Conservation (phyloP, 2,888 invertebrate genomes). For the Rugalucina vietnamica region DNA sequence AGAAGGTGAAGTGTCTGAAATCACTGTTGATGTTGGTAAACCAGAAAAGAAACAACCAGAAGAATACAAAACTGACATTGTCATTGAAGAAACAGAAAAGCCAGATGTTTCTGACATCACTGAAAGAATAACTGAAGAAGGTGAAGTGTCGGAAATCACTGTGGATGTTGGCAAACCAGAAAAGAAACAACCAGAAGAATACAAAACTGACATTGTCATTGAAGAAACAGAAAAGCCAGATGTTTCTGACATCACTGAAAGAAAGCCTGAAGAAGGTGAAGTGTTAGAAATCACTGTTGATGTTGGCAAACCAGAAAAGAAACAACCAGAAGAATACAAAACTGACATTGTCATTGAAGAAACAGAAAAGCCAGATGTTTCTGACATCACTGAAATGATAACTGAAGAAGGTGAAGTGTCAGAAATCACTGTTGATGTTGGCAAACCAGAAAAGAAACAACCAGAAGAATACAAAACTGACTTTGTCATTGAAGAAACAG, state of each 20-base stretch:
- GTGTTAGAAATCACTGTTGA: slow-evolving; percentile 16
- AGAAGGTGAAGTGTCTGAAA: too few relatives aligned
- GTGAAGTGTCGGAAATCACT: too few relatives aligned
- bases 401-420: not conserved
- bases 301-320: not conserved
- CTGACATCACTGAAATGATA: not conserved
- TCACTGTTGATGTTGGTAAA: too few relatives aligned
- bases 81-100: too few relatives aligned
- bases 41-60: too few relatives aligned
- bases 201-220: not conserved
- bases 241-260: slow-evolving; percentile 5
- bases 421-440: not conserved
- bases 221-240: not conserved
- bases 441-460: slow-evolving; percentile 43
- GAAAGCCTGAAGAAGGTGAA: too few relatives aligned
- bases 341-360: slow-evolving; percentile 15
- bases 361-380: slow-evolving; percentile 17
- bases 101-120: too few relatives aligned
- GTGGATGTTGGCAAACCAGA: not conserved
- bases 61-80: too few relatives aligned
- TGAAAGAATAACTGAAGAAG: too few relatives aligned
- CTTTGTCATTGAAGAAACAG: not conserved
- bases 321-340: not conserved
- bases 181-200: not conserved
- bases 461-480: too few relatives aligned